Conservation (phyloP, 1,140 invertebrate genomes). For the Atta texana region DNA sequence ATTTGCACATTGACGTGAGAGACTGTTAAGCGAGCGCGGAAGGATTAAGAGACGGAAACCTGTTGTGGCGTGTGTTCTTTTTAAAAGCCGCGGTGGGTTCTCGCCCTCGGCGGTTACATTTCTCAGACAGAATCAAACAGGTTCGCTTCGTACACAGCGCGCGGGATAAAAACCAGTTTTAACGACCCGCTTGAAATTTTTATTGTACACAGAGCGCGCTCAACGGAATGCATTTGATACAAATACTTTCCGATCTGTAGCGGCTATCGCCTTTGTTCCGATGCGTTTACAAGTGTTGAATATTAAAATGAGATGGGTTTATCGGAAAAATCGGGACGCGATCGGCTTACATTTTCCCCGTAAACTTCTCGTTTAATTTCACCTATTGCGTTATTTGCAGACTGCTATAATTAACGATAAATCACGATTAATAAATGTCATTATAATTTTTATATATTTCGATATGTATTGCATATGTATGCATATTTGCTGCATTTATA, state of each 20-base stretch:
- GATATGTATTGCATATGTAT: too few relatives aligned
- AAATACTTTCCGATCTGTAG: slow-evolving; percentile 55
- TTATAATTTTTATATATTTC: not conserved
- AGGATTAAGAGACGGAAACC: slow-evolving; percentile 73
- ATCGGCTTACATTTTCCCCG: slow-evolving; percentile 30
- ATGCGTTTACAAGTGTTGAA: slow-evolving; percentile 59
- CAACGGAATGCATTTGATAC: slow-evolving; percentile 51
- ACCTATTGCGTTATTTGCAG: slow-evolving; percentile 34
- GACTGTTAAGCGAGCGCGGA: slow-evolving; percentile 53
- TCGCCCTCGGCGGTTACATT: slow-evolving; percentile 68
- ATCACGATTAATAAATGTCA: not conserved
- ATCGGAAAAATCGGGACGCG: slow-evolving; percentile 52
- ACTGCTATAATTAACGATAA: not conserved
- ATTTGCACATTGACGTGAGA: slow-evolving; percentile 59
- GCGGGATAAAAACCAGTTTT: slow-evolving; percentile 64
- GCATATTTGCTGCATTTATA: too few relatives aligned
- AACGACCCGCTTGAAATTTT: slow-evolving; percentile 59
- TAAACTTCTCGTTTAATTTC: slow-evolving; percentile 27
- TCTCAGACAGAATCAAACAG: slow-evolving; percentile 76
- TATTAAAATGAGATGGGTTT: slow-evolving; percentile 62
- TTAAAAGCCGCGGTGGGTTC: slow-evolving; percentile 68
- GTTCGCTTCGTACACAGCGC: slow-evolving; percentile 55
- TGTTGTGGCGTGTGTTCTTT: slow-evolving; percentile 71
- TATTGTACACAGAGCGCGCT: slow-evolving; percentile 46
- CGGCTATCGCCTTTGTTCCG: slow-evolving; percentile 59